phyloP scores from a whole-genome alignment of 2,113 vertebrate genomes.

The Chrysemys picta region DNA sequence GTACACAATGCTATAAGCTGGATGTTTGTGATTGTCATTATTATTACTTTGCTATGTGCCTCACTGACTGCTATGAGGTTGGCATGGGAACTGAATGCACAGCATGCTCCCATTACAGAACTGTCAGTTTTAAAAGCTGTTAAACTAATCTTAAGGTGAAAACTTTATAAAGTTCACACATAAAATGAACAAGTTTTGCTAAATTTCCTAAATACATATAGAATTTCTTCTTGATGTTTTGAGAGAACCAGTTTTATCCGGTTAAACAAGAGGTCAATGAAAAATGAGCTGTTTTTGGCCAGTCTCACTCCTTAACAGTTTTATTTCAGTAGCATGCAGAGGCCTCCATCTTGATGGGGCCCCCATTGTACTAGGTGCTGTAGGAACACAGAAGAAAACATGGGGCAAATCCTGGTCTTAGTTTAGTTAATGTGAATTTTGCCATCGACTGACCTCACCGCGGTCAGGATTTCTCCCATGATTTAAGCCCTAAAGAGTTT shows the following conservation, averaged over 20 bases:
- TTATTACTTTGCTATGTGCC: not conserved
- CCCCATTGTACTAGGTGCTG: not conserved
- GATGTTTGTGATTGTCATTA: not conserved
- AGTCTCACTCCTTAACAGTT: not conserved
- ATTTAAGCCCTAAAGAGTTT: not conserved
- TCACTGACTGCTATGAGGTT: not conserved
- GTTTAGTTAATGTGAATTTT: not conserved
- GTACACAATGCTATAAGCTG: not conserved
- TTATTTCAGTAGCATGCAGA: not conserved
- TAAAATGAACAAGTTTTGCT: not conserved
- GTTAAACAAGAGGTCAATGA: not conserved
- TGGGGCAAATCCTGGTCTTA: not conserved
- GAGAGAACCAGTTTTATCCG: not conserved
- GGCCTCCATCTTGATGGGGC: not conserved
- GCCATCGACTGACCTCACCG: not conserved
- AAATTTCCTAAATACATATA: not conserved
- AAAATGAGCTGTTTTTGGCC: not conserved
- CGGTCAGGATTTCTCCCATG: not conserved
- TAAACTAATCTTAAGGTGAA: not conserved
- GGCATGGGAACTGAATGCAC: not conserved
- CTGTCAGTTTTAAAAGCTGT: not conserved
- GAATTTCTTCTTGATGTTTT: not conserved
- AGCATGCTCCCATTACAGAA: not conserved
- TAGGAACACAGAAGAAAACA: not conserved
- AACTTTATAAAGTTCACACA: not conserved